A percentile compares a stretch with the other conserved stretches of the same genome.
phyloP scores from a whole-genome alignment of 2,113 vertebrate species.

The Hemibagrus wyckioides region DNA sequence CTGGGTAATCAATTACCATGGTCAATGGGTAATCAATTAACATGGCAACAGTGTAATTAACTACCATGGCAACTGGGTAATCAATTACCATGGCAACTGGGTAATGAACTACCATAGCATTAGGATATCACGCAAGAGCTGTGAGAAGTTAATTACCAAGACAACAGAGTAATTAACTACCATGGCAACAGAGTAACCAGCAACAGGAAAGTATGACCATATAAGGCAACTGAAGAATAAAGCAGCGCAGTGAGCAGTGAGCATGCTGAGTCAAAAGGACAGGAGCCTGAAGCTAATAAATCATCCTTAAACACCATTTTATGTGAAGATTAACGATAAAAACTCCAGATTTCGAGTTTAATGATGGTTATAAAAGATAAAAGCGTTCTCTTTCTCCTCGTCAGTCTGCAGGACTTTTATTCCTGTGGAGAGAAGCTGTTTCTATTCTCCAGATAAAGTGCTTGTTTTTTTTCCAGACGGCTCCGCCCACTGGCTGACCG shows the following conservation, averaged over 20 bases:
- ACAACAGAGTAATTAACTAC: background rate
- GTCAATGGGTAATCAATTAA: background rate
- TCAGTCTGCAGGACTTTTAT: background rate
- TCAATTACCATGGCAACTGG: no score
- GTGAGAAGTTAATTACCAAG: background rate
- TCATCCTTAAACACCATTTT: no score
- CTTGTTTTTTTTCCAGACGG: slow-evolving; percentile 47
- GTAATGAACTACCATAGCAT: background rate
- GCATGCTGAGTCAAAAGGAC: background rate
- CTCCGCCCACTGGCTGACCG: slow-evolving; percentile 57
- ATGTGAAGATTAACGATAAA: background rate
- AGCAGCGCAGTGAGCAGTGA: background rate
- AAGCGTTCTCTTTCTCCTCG: background rate
- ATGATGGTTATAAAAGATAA: no score
- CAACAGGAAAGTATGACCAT: background rate
- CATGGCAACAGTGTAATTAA: no score
- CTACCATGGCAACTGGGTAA: no score
- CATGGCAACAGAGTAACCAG: background rate
- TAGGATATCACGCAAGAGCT: background rate
- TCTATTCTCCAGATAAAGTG: slow-evolving; percentile 53
- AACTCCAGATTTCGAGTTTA: no score
- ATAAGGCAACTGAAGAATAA: background rate
- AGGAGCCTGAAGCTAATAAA: background rate
- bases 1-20: background rate
- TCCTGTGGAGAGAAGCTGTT: background rate